Evolutionary conservation across 2,113 vertebrate genomes (phyloP), one percentile per base, ranked within the genome.

Genomic region (Ceuthmochares aereus): DNA sequence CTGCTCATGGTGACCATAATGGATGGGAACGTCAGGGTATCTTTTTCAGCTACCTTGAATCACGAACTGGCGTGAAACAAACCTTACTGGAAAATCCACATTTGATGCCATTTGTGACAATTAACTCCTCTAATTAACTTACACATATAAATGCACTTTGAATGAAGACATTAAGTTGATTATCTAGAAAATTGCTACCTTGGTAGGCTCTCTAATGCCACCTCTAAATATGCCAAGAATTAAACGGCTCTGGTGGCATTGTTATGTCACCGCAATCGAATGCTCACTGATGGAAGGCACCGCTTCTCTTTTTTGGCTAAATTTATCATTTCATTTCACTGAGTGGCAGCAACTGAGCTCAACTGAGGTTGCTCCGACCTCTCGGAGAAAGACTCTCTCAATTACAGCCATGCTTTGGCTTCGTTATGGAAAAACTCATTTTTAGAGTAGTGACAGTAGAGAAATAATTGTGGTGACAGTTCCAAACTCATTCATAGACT

Each of bases 141-240:
- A 96, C 95, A 87, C 22, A 29, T 96, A 96, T 70, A 97, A 96
- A 97, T 51, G 90, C 94, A 79, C 93, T 96, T 81, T 49, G 96
- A 92, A 97, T 98, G 96, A 98, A 98, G 98, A 98, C 97, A 97
- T 98, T 98, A 98, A 96, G 97, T 98, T 97, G 97, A 98, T 98
- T 97, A 98, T 97, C 95, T 98, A 97, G 97, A 96, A 98, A 98
- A 98, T 98, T 96, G 97, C 97, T 98, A 97, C 97, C 97, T 98
- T 97, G 96, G 96, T 98, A 58, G 96, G 63, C 80, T 98, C 97
- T 95, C 92, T 91, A 29, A 67, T 95, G 94, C 86, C 83, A 95
- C 84, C 70, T 94, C 95, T 96, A 94, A 96, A 97, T 93, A 97
- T 96, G 98, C 97, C 98, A 98, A 69, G 95, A 95, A 95, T 79